These are phyloP conservation scores for Tringa solitaria DNA, from an alignment of 2,113 vertebrate genomes.

Conservation along the genomic window DNA sequence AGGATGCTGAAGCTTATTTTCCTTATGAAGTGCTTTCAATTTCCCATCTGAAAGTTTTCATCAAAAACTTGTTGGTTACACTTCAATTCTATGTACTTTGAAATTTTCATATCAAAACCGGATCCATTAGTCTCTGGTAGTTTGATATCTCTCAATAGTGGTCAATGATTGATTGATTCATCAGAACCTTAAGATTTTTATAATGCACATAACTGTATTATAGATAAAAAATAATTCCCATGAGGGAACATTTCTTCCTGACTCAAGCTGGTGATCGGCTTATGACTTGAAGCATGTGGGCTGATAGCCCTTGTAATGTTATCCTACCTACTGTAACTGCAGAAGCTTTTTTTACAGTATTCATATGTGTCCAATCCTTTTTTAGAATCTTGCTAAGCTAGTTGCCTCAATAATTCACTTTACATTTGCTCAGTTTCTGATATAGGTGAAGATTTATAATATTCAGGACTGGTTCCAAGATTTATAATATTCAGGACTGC, in stretches of 20 bases:
- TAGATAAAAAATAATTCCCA: conserved; percentile 14
- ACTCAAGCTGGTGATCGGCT: background rate
- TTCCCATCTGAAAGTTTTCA: background rate
- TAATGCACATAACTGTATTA: background rate
- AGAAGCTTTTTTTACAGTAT: conserved; percentile 22
- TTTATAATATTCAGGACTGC: conserved; percentile 1
- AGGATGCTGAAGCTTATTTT: background rate
- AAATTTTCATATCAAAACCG: background rate
- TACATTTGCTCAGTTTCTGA: conserved; percentile 15
- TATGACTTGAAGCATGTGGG: background rate
- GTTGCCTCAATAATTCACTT: conserved; percentile 40
- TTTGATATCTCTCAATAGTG: background rate
- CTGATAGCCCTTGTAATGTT: conserved; percentile 27
- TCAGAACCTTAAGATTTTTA: background rate
- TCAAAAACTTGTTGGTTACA: background rate
- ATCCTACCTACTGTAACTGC: background rate
- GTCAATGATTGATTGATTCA: background rate
- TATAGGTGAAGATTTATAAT: conserved; percentile 19
- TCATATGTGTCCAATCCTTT: conserved; percentile 32
- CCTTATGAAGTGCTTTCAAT: background rate
- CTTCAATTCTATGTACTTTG: background rate
- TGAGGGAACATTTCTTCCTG: background rate
- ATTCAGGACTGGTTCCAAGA: conserved; percentile 9
- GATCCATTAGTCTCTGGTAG: background rate
- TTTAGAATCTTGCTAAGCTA: conserved; percentile 9